Evolutionary conservation across 2,113 vertebrate species (phyloP).

Genomic region (Thunnus thynnus): DNA sequence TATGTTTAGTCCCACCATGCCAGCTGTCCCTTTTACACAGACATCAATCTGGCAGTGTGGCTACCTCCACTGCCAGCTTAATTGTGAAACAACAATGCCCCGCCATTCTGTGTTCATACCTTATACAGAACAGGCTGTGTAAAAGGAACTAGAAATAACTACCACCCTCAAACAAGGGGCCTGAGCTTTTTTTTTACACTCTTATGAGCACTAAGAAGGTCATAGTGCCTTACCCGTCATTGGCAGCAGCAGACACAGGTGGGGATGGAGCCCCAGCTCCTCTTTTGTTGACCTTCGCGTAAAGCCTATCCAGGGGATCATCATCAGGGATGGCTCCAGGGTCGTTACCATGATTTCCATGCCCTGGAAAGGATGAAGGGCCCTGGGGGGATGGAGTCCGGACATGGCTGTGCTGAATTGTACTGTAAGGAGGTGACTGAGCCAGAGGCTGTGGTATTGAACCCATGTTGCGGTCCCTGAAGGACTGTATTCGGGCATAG

Average conservation of each 20-base stretch:
- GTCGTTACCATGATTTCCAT: constrained; percentile 51
- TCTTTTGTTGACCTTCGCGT: constrained; percentile 97
- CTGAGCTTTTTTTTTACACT: not conserved
- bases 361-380: constrained; percentile 67
- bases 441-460: constrained; percentile 45
- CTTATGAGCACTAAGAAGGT: not conserved
- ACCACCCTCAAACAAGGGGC: not conserved
- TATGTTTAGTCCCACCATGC: no score
- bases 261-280: constrained; percentile 70
- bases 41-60: no score
- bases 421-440: constrained; percentile 59
- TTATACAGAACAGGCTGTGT: no score
- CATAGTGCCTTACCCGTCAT: constrained; percentile 88
- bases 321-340: constrained; percentile 82
- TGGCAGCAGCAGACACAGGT: constrained; percentile 74
- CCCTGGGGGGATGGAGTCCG: constrained; percentile 82
- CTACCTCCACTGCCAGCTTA: no score
- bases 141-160: no score
- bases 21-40: no score
- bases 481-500: constrained; percentile 95
- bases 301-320: constrained; percentile 92
- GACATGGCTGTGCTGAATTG: constrained; percentile 73
- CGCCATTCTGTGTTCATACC: no score
- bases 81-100: no score
- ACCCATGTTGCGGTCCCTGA: constrained; percentile 86